Evolutionary conservation across 2,797 vertebrate genomes (phyloP).

Genomic region (Pitangus sulphuratus): DNA sequence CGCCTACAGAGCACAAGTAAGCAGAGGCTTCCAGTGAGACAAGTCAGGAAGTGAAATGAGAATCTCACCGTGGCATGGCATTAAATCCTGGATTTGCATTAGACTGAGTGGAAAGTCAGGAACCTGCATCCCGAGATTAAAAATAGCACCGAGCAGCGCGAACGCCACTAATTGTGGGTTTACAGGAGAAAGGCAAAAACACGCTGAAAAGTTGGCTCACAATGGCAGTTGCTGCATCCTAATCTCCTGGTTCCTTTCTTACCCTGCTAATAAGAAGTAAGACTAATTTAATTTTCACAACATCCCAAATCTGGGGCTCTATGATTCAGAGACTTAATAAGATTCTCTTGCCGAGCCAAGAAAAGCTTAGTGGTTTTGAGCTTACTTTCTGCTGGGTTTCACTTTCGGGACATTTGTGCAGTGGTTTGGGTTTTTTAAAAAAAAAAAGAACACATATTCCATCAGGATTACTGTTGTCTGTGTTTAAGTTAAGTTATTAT

Average conservation of each 20-base stretch:
- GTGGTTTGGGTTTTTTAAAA: background rate
- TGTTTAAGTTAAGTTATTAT: background rate
- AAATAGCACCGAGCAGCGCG: background rate
- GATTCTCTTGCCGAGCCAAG: constrained; percentile 9
- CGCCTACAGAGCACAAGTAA: background rate
- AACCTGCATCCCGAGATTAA: background rate
- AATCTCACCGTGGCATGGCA: fast-evolving
- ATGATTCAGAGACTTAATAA: constrained; percentile 1
- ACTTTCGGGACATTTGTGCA: background rate
- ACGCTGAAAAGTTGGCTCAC: background rate
- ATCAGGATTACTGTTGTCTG: background rate
- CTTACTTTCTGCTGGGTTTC: constrained; percentile 37
- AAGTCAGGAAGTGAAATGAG: background rate
- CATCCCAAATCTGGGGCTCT: constrained; percentile 34
- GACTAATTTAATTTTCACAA: constrained; percentile 55
- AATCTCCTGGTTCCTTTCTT: constrained; percentile 29
- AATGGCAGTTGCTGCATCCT: background rate
- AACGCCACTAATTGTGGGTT: background rate
- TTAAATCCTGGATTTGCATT: background rate
- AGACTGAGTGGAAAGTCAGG: background rate
- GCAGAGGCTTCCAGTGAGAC: background rate
- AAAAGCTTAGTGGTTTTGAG: constrained; percentile 28
- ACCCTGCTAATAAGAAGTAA: constrained; percentile 46
- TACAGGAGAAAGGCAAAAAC: background rate
- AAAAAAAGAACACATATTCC: background rate